phyloP scores from a whole-genome alignment of 2,888 invertebrate genomes.

The Aspidiotus rigidus region DNA sequence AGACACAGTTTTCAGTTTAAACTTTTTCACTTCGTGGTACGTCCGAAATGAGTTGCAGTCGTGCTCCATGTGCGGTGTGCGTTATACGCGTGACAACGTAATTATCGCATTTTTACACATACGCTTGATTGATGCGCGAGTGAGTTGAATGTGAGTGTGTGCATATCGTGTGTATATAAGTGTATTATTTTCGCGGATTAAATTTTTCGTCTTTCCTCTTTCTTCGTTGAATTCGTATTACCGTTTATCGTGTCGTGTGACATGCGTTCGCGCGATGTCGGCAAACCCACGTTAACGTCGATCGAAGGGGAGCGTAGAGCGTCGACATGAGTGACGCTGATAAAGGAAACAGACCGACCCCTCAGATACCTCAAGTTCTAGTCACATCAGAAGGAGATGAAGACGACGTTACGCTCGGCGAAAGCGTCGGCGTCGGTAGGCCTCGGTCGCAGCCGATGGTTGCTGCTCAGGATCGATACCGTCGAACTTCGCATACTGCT shows the following conservation, averaged over 20 bases:
- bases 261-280: conserved; percentile 9
- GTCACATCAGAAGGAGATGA: conserved; percentile 7
- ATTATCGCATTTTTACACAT: neutral
- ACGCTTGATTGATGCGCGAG: neutral
- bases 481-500: neutral
- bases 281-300: neutral
- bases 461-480: neutral
- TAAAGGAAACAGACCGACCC: conserved; percentile 9
- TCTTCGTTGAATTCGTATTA: neutral
- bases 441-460: too few species aligned
- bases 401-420: neutral
- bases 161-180: too few species aligned
- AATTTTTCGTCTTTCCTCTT: too few species aligned
- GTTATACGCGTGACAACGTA: conserved; percentile 17
- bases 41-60: conserved; percentile 18
- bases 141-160: neutral
- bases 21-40: conserved; percentile 17
- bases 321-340: neutral
- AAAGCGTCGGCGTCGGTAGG: neutral
- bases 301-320: too few species aligned
- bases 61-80: conserved; percentile 20
- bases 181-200: too few species aligned
- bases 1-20: conserved; percentile 17
- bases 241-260: neutral
- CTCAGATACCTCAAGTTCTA: conserved; percentile 15